phyloP scores from a whole-genome alignment of 2,888 invertebrate species.

The Meiosimyza decipiens region DNA sequence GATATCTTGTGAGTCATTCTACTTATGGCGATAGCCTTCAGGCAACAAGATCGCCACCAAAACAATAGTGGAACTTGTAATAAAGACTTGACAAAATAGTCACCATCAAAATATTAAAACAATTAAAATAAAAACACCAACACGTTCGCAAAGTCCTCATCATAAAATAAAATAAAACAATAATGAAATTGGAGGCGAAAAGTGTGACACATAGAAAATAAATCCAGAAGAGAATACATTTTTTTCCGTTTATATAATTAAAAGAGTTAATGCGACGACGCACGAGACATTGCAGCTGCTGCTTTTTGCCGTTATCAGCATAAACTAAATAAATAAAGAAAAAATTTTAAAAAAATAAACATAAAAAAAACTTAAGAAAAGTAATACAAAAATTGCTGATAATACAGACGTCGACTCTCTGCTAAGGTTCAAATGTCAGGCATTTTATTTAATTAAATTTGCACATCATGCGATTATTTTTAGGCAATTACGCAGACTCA shows the following conservation, averaged over 20 bases:
- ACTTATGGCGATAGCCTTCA: too few species aligned
- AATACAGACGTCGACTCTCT: not conserved
- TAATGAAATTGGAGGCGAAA: slow-evolving; percentile 6
- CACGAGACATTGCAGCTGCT: slow-evolving; percentile 4
- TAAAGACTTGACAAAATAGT: not conserved
- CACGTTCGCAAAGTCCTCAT: not conserved
- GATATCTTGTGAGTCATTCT: slow-evolving; percentile 4
- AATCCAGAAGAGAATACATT: not conserved
- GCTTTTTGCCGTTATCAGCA: not conserved
- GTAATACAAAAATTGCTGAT: slow-evolving; percentile 4
- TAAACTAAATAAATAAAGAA: not conserved
- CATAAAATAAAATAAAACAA: slow-evolving; percentile 8
- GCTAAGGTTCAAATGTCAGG: slow-evolving; percentile 24
- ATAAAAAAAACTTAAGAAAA: not conserved
- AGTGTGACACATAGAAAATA: not conserved
- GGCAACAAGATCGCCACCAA: too few species aligned
- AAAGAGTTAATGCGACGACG: not conserved
- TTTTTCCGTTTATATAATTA: not conserved
- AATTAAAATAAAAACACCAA: not conserved
- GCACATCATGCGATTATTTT: slow-evolving; percentile 27
- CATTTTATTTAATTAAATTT: slow-evolving; percentile 6
- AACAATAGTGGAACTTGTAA: not conserved
- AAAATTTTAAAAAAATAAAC: not conserved
- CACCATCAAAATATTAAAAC: not conserved
- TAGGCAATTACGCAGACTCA: slow-evolving; percentile 2